Conservation (phyloP, 2,113 vertebrate genomes). For the Pipra filicauda region DNA sequence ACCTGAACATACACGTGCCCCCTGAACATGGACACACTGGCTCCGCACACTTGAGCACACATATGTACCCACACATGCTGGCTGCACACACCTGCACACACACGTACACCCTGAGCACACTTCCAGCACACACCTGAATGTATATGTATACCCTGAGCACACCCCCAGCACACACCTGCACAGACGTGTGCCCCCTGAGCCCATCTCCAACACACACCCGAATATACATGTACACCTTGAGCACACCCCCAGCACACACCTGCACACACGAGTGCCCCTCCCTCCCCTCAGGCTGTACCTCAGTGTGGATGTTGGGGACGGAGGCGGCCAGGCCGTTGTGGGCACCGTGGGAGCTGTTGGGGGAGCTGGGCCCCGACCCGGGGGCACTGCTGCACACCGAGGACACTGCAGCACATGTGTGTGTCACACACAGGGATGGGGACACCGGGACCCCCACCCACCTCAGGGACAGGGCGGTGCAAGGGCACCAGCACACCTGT, state of each 20-base stretch:
- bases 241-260: background rate
- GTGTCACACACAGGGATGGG: background rate
- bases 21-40: too few relatives aligned
- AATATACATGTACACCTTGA: background rate
- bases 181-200: too few relatives aligned
- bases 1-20: too few relatives aligned
- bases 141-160: background rate
- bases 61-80: too few relatives aligned
- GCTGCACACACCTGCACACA: too few relatives aligned
- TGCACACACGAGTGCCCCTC: background rate
- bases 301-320: constrained; percentile 84
- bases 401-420: background rate
- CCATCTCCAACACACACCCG: background rate
- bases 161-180: background rate
- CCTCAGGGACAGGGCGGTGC: too few relatives aligned
- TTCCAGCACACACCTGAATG: too few relatives aligned
- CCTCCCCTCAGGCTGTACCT: constrained; percentile 41
- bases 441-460: background rate
- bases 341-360: constrained; percentile 58
- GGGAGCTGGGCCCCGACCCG: constrained; percentile 19
- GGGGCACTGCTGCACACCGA: constrained; percentile 82
- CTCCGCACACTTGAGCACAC: too few relatives aligned
- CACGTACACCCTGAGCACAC: too few relatives aligned
- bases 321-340: constrained; percentile 86
- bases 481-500: background rate